Conservation (phyloP, 2,113 vertebrate species). For the Rhinichthys klamathensis region DNA sequence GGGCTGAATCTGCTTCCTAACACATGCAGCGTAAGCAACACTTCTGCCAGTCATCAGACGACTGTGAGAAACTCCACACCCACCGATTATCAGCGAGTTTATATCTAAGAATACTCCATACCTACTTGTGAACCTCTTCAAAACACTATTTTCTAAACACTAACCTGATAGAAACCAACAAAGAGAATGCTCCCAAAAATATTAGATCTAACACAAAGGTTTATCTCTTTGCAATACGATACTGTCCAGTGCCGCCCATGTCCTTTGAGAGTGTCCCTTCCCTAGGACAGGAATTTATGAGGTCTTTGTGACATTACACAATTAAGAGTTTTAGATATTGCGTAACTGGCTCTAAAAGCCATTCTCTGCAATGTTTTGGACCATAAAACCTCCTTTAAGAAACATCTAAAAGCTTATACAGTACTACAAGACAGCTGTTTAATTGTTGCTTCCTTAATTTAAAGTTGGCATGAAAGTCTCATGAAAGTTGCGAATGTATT, state of each 20-base stretch:
- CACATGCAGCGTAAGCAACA: constrained; percentile 14
- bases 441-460: not conserved
- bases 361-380: not conserved
- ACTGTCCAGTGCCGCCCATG: not conserved
- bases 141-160: not conserved
- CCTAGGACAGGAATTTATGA: not conserved
- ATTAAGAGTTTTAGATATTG: not conserved
- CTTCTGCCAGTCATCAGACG: not conserved
- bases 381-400: not conserved
- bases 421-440: not conserved
- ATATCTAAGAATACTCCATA: not conserved
- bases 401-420: not conserved
- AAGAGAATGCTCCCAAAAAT: not conserved
- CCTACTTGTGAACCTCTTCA: not conserved
- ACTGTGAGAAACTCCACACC: not conserved
- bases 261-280: constrained; percentile 19
- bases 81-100: not conserved
- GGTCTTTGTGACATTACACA: constrained; percentile 3
- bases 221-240: constrained; percentile 9
- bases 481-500: too few species aligned
- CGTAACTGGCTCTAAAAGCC: not conserved
- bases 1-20: constrained; percentile 37
- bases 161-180: not conserved
- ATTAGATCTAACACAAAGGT: not conserved
- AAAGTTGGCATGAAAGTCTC: too few species aligned